These are phyloP conservation scores for Tillus elongatus DNA, from an alignment of 2,888 invertebrate species.

Conservation along the genomic window DNA sequence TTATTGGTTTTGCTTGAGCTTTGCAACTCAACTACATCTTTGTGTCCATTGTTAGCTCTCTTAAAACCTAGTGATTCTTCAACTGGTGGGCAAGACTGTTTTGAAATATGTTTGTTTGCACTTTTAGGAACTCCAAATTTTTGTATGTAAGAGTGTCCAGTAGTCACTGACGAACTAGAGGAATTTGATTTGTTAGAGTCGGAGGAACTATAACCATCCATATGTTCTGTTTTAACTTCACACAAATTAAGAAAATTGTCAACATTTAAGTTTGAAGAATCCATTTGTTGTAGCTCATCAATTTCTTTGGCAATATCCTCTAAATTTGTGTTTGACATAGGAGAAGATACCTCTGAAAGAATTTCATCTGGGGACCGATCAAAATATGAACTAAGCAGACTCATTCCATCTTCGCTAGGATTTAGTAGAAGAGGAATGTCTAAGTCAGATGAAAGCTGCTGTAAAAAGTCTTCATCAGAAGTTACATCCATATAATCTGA, in stretches of 20 bases:
- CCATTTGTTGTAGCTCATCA: constrained; percentile 23
- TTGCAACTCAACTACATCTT: neutral
- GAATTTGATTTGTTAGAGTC: constrained; percentile 21
- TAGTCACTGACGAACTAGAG: neutral
- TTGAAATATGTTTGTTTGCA: neutral
- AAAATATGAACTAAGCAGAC: constrained; percentile 24
- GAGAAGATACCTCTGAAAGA: constrained; percentile 24
- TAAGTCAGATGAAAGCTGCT: constrained; percentile 28
- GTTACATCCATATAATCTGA: constrained; percentile 1
- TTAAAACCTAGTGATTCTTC: too few relatives aligned
- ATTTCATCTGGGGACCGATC: constrained; percentile 29
- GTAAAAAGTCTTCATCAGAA: constrained; percentile 29
- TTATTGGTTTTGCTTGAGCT: neutral
- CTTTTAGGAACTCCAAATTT: neutral
- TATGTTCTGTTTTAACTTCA: constrained; percentile 26
- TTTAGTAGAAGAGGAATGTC: constrained; percentile 30
- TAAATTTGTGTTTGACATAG: constrained; percentile 9
- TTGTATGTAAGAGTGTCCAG: neutral
- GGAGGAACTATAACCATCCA: constrained; percentile 12
- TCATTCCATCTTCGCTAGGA: constrained; percentile 24
- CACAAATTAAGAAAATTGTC: constrained; percentile 26
- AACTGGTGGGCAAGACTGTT: too few relatives aligned
- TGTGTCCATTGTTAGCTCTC: neutral
- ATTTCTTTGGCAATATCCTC: constrained; percentile 21
- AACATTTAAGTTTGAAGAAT: constrained; percentile 25